These are phyloP conservation scores for Apteryx owenii DNA, from an alignment of 2,113 vertebrate species.

Conservation along the genomic window DNA sequence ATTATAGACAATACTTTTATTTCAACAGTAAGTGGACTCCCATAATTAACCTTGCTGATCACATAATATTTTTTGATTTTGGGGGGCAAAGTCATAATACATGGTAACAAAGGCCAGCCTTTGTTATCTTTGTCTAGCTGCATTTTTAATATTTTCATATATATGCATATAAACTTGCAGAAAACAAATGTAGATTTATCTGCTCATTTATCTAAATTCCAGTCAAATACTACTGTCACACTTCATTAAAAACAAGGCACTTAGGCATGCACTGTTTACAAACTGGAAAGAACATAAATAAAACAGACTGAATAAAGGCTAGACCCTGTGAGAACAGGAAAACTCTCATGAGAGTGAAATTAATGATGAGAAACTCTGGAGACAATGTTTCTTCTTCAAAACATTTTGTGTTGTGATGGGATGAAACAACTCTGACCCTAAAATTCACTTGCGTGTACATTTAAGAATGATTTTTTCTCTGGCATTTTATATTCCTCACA, in stretches of 20 bases:
- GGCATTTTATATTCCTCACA: not conserved
- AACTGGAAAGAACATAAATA: conserved; percentile 16
- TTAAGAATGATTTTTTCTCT: not conserved
- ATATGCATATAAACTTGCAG: not conserved
- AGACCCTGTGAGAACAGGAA: not conserved
- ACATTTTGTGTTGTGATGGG: not conserved
- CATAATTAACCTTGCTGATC: not conserved
- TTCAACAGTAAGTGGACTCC: not conserved
- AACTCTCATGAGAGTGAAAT: not conserved
- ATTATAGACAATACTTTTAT: not conserved
- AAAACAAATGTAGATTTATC: not conserved
- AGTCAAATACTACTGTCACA: conserved; percentile 40
- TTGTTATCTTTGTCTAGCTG: not conserved
- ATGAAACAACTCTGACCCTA: not conserved
- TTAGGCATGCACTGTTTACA: conserved; percentile 22
- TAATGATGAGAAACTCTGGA: not conserved
- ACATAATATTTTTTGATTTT: not conserved
- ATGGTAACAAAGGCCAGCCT: not conserved
- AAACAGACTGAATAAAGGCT: not conserved
- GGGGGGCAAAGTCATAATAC: not conserved
- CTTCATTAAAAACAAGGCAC: conserved; percentile 52
- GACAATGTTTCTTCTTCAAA: not conserved
- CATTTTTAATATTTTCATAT: not conserved
- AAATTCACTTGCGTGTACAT: not conserved
- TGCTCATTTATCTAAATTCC: conserved; percentile 6